Evolutionary conservation across 2,113 vertebrate genomes (phyloP).

Genomic region (Embiotoca jacksoni): DNA sequence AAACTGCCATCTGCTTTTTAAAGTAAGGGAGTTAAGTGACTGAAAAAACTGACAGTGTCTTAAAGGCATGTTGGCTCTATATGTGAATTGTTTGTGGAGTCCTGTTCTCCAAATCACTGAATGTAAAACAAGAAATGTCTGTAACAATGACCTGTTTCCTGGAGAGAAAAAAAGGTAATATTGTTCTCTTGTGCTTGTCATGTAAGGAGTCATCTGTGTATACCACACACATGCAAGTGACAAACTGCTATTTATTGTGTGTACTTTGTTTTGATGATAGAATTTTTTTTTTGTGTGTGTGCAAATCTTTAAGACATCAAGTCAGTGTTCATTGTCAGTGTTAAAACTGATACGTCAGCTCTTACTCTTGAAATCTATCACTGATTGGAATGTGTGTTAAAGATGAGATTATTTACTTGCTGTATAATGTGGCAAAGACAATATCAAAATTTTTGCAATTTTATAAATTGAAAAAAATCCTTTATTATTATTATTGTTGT

Average conservation of each 20-base stretch:
- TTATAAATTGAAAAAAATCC: slow-evolving; percentile 69
- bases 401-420: slow-evolving; percentile 43
- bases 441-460: slow-evolving; percentile 72
- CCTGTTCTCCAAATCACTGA: slow-evolving; percentile 71
- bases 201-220: slow-evolving; percentile 75
- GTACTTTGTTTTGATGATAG: slow-evolving; percentile 65
- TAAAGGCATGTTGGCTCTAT: slow-evolving; percentile 52
- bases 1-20: slow-evolving; percentile 44
- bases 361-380: slow-evolving; percentile 56
- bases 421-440: slow-evolving; percentile 66
- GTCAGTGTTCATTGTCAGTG: slow-evolving; percentile 78
- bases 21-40: slow-evolving; percentile 34
- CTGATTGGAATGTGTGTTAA: slow-evolving; percentile 59
- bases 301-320: slow-evolving; percentile 61
- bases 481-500: slow-evolving; percentile 37
- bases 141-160: slow-evolving; percentile 72
- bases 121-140: slow-evolving; percentile 84
- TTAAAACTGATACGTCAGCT: slow-evolving; percentile 63
- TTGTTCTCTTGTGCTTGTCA: slow-evolving; percentile 74
- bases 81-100: slow-evolving; percentile 64
- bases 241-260: slow-evolving; percentile 72
- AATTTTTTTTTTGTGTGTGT: slow-evolving; percentile 19
- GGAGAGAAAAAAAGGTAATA: slow-evolving; percentile 55
- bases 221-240: slow-evolving; percentile 69
- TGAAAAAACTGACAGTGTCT: slow-evolving; percentile 46